These are phyloP conservation scores for Festucalex cinctus DNA, from an alignment of 2,113 vertebrate species.

Conservation along the genomic window DNA sequence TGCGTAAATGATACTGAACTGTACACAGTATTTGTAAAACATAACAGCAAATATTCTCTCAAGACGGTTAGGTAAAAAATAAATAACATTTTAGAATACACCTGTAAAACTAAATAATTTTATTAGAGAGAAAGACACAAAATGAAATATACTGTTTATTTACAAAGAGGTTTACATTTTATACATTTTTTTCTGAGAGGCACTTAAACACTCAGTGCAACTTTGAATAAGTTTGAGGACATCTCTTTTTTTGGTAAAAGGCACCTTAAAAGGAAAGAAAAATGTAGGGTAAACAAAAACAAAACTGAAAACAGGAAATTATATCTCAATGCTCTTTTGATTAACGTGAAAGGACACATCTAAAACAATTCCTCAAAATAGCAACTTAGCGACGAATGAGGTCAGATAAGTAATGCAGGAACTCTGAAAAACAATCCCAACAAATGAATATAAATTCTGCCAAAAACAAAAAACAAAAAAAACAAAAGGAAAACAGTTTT, in stretches of 20 bases:
- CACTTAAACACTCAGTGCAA: conserved; percentile 55
- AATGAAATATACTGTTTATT: conserved; percentile 68
- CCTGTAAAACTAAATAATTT: not conserved
- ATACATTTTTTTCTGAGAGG: conserved; percentile 46
- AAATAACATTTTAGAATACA: not conserved
- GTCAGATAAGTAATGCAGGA: conserved; percentile 14
- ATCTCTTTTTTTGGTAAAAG: conserved; percentile 45
- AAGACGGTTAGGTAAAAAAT: too few relatives aligned
- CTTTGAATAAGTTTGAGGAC: conserved; percentile 22
- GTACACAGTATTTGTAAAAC: too few relatives aligned
- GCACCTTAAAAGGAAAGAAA: conserved; percentile 34
- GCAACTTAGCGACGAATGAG: conserved; percentile 2
- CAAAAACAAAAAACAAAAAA: conserved; percentile 19
- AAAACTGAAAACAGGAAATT: conserved; percentile 14
- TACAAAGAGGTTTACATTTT: conserved; percentile 66
- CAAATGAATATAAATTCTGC: not conserved
- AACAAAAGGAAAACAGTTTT: conserved; percentile 14
- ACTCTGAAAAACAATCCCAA: conserved; percentile 25
- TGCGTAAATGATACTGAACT: too few relatives aligned
- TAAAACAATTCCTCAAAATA: conserved; percentile 37
- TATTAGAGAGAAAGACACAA: not conserved
- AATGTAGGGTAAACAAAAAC: conserved; percentile 14
- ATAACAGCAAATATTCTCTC: too few relatives aligned
- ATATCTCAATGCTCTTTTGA: not conserved
- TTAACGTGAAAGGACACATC: conserved; percentile 9